These are phyloP conservation scores for Nowickia ferox DNA, from an alignment of 2,888 invertebrate genomes.

Conservation along the genomic window DNA sequence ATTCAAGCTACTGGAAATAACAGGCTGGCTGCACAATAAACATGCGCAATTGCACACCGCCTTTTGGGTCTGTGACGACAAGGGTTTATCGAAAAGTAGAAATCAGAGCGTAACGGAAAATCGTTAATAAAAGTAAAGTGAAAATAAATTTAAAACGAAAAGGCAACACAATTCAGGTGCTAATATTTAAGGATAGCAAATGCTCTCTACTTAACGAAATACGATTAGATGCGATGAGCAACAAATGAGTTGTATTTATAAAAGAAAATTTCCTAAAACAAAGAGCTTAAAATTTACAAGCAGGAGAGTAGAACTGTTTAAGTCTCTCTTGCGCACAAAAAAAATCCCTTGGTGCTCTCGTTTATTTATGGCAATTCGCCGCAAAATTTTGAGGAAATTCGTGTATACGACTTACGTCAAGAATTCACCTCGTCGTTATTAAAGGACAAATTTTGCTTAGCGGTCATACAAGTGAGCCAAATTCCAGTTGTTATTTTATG, in stretches of 20 bases:
- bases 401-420: slow-evolving; percentile 34
- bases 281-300: neutral
- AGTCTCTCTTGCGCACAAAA: slow-evolving; percentile 18
- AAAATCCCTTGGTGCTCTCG: slow-evolving; percentile 31
- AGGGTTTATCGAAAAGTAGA: slow-evolving; percentile 48
- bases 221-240: slow-evolving; percentile 21
- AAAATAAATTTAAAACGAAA: slow-evolving; percentile 18
- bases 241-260: neutral
- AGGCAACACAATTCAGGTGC: slow-evolving; percentile 62
- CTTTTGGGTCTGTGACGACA: slow-evolving; percentile 38
- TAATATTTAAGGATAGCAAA: slow-evolving; percentile 34
- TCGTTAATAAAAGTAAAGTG: slow-evolving; percentile 18
- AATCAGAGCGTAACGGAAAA: slow-evolving; percentile 69
- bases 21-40: slow-evolving; percentile 59
- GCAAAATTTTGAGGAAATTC: slow-evolving; percentile 18
- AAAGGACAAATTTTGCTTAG: slow-evolving; percentile 15
- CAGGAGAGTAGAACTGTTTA: neutral
- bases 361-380: slow-evolving; percentile 46
- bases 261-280: neutral
- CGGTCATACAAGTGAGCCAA: slow-evolving; percentile 26
- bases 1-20: slow-evolving; percentile 56
- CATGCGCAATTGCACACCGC: slow-evolving; percentile 65
- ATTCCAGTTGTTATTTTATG: slow-evolving; percentile 36
- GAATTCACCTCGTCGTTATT: slow-evolving; percentile 68
- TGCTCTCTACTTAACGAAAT: slow-evolving; percentile 66